phyloP scores from a whole-genome alignment of 2,888 invertebrate species.

The Agapostemon virescens region DNA sequence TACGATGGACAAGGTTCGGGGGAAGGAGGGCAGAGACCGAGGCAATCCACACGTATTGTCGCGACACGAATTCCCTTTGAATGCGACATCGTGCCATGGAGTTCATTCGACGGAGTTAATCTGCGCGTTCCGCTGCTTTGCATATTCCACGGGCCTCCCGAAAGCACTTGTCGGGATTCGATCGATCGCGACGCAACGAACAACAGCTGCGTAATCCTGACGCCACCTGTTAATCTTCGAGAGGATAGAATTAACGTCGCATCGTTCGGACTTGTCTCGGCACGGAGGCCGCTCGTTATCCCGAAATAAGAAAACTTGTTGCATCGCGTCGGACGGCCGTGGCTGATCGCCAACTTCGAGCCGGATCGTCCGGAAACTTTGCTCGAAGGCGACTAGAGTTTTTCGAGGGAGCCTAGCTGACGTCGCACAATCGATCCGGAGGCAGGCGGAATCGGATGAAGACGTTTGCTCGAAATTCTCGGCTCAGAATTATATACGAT shows the following conservation, averaged over 20 bases:
- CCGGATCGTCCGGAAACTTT: background rate
- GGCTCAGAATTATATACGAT: background rate
- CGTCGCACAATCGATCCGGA: background rate
- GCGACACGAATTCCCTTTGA: constrained; percentile 28
- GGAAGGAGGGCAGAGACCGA: background rate
- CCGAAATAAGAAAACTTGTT: constrained; percentile 78
- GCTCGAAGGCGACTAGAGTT: background rate
- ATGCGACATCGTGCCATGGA: background rate
- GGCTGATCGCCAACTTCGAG: constrained; percentile 74
- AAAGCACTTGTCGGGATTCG: background rate
- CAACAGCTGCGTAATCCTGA: constrained; percentile 11
- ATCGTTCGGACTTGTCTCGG: constrained; percentile 37
- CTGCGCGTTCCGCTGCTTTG: background rate
- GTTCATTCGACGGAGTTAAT: constrained; percentile 12
- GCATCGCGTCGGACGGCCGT: constrained; percentile 70
- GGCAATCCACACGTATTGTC: background rate
- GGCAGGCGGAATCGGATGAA: background rate
- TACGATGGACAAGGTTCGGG: background rate
- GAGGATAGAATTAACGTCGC: constrained; percentile 72
- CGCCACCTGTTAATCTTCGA: constrained; percentile 73
- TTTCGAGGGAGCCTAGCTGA: background rate
- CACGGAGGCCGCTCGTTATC: constrained; percentile 20
- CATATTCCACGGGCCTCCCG: background rate
- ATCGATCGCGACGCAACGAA: constrained; percentile 26
- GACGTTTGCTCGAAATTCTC: background rate